A percentile compares a stretch with the other conserved stretches of the same genome.
phyloP scores from a whole-genome alignment of 2,113 vertebrate species.

The Dryoscopus gambensis region DNA sequence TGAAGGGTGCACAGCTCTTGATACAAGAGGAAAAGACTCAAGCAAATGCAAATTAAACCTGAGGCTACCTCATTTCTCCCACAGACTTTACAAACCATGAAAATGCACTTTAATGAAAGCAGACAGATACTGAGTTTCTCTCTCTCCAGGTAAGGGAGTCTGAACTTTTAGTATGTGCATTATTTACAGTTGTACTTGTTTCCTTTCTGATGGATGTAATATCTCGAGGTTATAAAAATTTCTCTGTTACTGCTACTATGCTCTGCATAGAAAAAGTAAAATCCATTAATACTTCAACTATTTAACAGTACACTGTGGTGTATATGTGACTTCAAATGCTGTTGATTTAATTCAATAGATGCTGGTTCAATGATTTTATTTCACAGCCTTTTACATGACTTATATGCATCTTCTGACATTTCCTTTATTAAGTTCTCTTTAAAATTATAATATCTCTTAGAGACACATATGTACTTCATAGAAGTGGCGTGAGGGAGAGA shows the following conservation, averaged over 20 bases:
- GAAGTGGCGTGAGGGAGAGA: not conserved
- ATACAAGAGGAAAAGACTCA: not conserved
- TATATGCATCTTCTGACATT: not conserved
- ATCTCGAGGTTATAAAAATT: not conserved
- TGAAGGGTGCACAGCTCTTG: not conserved
- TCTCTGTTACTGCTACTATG: not conserved
- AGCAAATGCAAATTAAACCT: not conserved
- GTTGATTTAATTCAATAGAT: not conserved
- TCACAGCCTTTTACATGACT: not conserved
- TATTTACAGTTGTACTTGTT: not conserved
- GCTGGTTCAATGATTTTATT: not conserved
- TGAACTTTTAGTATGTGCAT: not conserved
- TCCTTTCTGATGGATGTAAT: not conserved
- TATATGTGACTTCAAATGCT: not conserved
- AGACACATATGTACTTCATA: not conserved
- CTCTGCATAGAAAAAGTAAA: not conserved
- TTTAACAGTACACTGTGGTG: not conserved
- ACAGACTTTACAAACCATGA: not conserved
- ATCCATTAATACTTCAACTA: not conserved
- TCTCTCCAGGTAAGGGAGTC: not conserved
- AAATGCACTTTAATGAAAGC: not conserved
- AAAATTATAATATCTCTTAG: not conserved
- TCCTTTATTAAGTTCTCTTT: not conserved
- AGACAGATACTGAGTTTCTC: not conserved
- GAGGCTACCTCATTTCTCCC: not conserved